These are phyloP conservation scores for Nettapus auritus DNA, from an alignment of 2,113 vertebrate genomes.

Conservation along the genomic window DNA sequence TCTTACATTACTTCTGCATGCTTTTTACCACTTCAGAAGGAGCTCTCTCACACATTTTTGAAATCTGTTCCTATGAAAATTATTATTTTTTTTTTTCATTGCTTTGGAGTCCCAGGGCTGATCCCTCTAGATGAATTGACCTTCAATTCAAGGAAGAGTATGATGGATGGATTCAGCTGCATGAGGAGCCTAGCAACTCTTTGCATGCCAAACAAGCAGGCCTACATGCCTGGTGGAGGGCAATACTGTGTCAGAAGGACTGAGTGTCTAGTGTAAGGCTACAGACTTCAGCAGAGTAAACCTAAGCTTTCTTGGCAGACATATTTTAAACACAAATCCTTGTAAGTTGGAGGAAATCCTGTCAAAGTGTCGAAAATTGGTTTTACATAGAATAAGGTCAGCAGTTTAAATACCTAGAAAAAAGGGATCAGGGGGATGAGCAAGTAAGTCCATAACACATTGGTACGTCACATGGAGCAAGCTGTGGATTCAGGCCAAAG, in stretches of 20 bases:
- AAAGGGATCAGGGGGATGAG: background rate
- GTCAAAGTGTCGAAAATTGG: background rate
- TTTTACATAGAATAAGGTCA: background rate
- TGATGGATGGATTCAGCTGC: background rate
- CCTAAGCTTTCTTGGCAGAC: background rate
- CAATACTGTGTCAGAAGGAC: background rate
- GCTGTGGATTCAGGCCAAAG: background rate
- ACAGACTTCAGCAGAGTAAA: background rate
- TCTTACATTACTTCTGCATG: background rate
- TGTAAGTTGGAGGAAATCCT: background rate
- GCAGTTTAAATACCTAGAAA: background rate
- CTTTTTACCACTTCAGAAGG: background rate
- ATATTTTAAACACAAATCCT: background rate
- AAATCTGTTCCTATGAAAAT: background rate
- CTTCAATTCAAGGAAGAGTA: background rate
- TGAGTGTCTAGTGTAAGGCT: background rate
- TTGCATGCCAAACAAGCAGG: fast-evolving
- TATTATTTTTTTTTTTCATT: background rate
- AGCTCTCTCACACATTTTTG: background rate
- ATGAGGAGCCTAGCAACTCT: background rate
- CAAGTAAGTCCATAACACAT: background rate
- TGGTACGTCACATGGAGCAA: background rate
- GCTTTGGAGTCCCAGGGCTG: background rate
- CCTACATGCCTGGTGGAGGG: fast-evolving
- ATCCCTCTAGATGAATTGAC: background rate